Base-by-base conservation (phyloP, 2,113 vertebrate species). In the Camarhynchus parvulus region DNA sequence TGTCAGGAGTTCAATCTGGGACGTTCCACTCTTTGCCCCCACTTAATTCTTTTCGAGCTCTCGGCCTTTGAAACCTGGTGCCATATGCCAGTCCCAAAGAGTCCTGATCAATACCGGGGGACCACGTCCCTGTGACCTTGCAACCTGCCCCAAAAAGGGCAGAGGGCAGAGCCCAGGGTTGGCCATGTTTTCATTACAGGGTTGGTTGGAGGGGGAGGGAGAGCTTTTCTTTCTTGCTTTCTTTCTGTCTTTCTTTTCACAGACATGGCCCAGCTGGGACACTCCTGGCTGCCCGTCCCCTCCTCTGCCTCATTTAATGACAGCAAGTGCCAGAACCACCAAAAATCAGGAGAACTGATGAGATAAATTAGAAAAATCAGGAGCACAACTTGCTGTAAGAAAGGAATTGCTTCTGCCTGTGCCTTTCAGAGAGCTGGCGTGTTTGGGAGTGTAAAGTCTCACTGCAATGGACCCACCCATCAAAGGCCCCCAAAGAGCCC, bases 1-100 rank as follows among this genome's bases (percentile, higher is more conserved):
- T 96, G 96, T 95, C 97, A 97, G 90, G 41, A 80, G 96, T 94
- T 97, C 96, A 97, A 96, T 94, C 92, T 78, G 92, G 83, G 73
- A 96, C 42, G 90, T 97, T 97, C 96, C 97, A 97, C 94, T 94
- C 95, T 95, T 87, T 94, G 89, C 88, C 95, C 89, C 91, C 89
- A 90, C 91, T 97, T 93, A 88, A 95, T 97, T 97, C 96, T 93
- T 90, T 87, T 92, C 21, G 12, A 90, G 84, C 83, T 93, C 72
- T 95, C 20, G 0, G 72, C 92, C 76, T 96, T 97, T 95, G 86
- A 95, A 90, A 87, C 50, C 92, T 70, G 74, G 82, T 94, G 79
- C 94, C 91, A 84, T 70, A 89, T 87, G 83, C 84, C 91, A 92
- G 76, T 72, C 91, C 86, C 23, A 96, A 93, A 95, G 92, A 96